These are phyloP conservation scores for Polypedilum pembai DNA, from an alignment of 1,140 invertebrate species.

Conservation along the genomic window DNA sequence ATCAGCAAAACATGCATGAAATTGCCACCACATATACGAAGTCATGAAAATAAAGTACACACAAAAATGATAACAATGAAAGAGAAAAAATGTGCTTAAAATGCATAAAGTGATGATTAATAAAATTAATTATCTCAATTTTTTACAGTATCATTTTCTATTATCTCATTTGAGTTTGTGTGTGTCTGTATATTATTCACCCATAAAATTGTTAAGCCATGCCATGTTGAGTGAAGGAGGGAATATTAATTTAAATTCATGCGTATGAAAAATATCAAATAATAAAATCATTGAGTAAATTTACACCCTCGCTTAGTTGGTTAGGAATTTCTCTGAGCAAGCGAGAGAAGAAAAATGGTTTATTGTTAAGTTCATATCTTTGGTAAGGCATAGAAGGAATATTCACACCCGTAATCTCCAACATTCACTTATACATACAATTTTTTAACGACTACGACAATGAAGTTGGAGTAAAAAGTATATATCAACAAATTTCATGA, in stretches of 20 bases:
- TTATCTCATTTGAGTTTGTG: too few relatives aligned
- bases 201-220: too few relatives aligned
- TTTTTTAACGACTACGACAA: background rate
- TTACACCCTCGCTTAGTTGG: conserved; percentile 22
- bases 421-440: background rate
- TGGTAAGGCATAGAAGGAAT: background rate
- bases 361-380: conserved; percentile 13
- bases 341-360: background rate
- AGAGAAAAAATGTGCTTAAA: background rate
- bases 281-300: conserved; percentile 29
- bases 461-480: background rate
- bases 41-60: too few relatives aligned
- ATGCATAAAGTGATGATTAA: conserved; percentile 15
- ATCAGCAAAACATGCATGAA: too few relatives aligned
- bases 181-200: too few relatives aligned
- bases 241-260: conserved; percentile 28
- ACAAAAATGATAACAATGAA: too few relatives aligned
- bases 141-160: conserved; percentile 22
- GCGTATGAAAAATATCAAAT: conserved; percentile 9
- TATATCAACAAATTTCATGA: background rate
- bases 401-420: conserved; percentile 25
- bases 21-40: too few relatives aligned
- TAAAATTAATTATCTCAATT: conserved; percentile 27
- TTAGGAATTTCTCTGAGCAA: too few relatives aligned
- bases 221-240: background rate